Evolutionary conservation across 2,888 invertebrate genomes (phyloP).

Genomic region (Cacoxenus indagator): DNA sequence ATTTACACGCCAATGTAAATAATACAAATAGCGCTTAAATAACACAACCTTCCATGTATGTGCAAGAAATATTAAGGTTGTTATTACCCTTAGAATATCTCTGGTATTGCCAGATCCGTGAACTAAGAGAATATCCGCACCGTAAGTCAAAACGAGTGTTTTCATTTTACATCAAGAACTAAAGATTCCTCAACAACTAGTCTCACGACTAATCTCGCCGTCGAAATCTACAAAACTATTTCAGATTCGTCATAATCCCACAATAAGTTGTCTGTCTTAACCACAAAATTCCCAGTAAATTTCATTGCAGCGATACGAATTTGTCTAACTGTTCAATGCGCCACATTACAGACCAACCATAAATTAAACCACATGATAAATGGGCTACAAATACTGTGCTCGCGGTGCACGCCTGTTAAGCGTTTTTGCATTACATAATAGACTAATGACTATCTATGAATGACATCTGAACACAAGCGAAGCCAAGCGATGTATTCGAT

Average conservation of each 20-base stretch:
- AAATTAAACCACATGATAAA: not conserved
- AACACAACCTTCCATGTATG: too few species aligned
- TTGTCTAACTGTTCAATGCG: slow-evolving; percentile 7
- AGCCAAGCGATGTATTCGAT: not conserved
- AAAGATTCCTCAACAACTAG: not conserved
- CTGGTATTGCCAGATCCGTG: too few species aligned
- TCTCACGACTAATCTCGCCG: not conserved
- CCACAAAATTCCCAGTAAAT: not conserved
- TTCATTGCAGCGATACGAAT: slow-evolving; percentile 1
- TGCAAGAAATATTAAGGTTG: too few species aligned
- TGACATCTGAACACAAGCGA: not conserved
- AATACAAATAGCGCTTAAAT: too few species aligned
- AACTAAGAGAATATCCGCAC: too few species aligned
- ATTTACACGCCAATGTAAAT: too few species aligned
- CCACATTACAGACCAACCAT: not conserved
- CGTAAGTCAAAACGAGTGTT: too few species aligned
- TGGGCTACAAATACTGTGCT: not conserved
- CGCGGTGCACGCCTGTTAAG: slow-evolving; percentile 2
- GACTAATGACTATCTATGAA: slow-evolving; percentile 4
- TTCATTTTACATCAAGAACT: too few species aligned
- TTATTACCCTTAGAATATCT: too few species aligned
- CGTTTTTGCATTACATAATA: slow-evolving; percentile 12
- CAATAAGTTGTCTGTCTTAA: not conserved
- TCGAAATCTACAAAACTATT: not conserved
- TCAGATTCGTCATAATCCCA: not conserved